phyloP scores from a whole-genome alignment of 2,888 invertebrate species.

The Suillia variegata region DNA sequence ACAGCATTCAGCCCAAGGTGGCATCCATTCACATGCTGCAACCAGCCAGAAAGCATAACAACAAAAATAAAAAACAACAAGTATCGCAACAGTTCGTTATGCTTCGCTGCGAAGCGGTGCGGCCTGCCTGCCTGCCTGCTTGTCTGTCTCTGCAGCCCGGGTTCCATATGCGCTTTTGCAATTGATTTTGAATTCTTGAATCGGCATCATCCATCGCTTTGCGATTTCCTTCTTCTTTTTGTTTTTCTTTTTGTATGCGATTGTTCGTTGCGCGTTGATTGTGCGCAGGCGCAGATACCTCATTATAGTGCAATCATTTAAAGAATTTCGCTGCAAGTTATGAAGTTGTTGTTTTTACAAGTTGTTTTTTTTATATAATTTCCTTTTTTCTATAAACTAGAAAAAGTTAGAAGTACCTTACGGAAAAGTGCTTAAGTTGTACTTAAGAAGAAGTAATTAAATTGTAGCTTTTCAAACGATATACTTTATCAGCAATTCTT shows the following conservation, averaged over 20 bases:
- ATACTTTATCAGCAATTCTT: no score
- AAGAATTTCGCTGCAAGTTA: constrained; percentile 11
- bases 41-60: neutral
- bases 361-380: no score
- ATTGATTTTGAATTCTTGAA: neutral
- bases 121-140: neutral
- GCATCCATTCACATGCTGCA: constrained; percentile 1
- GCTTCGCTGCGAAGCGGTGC: neutral
- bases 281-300: constrained; percentile 4
- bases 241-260: no score
- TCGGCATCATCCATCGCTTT: neutral
- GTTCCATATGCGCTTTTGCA: neutral
- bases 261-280: neutral
- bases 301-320: constrained; percentile 21
- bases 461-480: no score
- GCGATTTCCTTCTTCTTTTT: no score
- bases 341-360: neutral
- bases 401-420: no score
- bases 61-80: no score
- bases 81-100: constrained; percentile 3
- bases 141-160: neutral
- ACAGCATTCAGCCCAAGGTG: constrained; percentile 8
- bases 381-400: no score
- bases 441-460: no score
- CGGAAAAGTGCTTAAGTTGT: no score